Evolutionary conservation across 2,888 invertebrate species (phyloP), one percentile per base, ranked within the genome.

Genomic region (Aelia acuminata): DNA sequence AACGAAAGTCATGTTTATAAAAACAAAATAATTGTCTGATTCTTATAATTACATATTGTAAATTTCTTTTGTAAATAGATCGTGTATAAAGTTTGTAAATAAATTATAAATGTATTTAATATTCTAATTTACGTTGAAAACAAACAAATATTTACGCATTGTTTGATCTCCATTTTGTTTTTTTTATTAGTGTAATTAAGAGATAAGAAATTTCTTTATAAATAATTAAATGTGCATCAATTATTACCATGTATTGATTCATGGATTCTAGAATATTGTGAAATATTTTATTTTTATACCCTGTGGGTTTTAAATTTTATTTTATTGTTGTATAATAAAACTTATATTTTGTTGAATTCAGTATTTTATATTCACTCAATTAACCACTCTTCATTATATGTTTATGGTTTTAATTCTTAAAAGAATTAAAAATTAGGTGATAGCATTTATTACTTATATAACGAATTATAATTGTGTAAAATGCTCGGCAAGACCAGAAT

Each of bases 1-100:
- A 35, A 18, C 0, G n/a, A n/a, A n/a, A 70, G 20, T 70, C 35
- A 35, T 70, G 18, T 35, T 4, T 31, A 70, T 35, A 20, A 20
- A 70, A 35, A 35, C 31, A 70, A n/a, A n/a, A 35, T 31, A 35
- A 70, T 18, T 70, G 63, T 35, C 18, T 35, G 63, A 35, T 70
- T 18, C 63, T 70, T 35, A 18, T 18, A 35, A 31, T 35, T 31
- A 63, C 35, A 20, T 1, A 70, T 70, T 80, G 80, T 80, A 75
- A 75, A 75, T 75, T 75, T 75, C 11, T 1, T 75, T 75, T 43
- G 39, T 39, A 80, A 43, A 80, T 80, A 80, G 43, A 20, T n/a
- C 3, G 22, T 80, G 43, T 80, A 80, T n/a, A 80, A 43, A 80
- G 80, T 43, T 80, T 80, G 80, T 80, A 80, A 80, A 80, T 80